Base-by-base conservation (phyloP, 2,888 invertebrate genomes). In the Actias luna region DNA sequence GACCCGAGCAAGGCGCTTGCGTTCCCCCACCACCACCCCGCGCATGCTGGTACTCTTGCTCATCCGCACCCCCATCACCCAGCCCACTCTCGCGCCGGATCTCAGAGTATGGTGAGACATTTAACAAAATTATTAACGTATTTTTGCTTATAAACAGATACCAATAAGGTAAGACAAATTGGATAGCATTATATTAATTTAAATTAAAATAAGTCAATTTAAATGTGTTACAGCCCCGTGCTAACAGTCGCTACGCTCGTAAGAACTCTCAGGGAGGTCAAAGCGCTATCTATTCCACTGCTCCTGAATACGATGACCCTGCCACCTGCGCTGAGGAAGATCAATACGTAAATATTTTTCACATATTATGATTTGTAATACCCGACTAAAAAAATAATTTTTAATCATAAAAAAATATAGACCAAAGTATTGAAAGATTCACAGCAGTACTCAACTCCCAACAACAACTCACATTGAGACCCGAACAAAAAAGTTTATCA, bases 251-350 rank as follows among this genome's bases (percentile, higher is more conserved):
- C 73, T 95, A 94, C 81, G 94, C 94, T 70, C 94, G 95, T 79
- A 95, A 94, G 86, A 94, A 96, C 86, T 96, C 96, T 12, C 95
- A 96, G 76, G 96, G 95, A 85, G 97, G 97, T 73, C 95, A 96
- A 77, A 97, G 97, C 75, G 96, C 96, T 76, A 96, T 96, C 85
- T 96, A 96, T 82, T 95, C 95, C 35, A 95, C 96, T 67, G 96
- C 96, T 36, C 97, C 98, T 64, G 98, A 98, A 89, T 98, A 98
- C 87, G 98, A 98, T 88, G 98, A 98, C 87, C 98, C 98, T 55
- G 97, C 98, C 64, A 98, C 98, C 80, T 97, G 97, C 85, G 97
- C 97, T 71, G 97, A 97, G 72, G 98, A 98, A 82, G 97, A 98
- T 89, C 97, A 97, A 92, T 98, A 98, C 88, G 97, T 94, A 83